Conservation (phyloP, 2,113 vertebrate genomes). For the Chaetodon auriga region DNA sequence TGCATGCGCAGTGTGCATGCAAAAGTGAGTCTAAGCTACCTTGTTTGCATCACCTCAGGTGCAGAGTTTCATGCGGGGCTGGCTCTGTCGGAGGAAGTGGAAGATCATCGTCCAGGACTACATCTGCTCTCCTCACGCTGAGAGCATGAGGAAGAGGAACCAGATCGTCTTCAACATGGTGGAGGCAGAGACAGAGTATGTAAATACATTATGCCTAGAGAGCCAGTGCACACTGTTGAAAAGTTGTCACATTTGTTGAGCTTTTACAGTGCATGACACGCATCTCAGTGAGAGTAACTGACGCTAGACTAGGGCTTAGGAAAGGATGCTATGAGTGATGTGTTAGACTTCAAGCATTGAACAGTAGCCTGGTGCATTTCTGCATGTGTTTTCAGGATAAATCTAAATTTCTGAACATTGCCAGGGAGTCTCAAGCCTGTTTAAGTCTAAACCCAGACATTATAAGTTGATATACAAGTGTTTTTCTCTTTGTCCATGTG, state of each 20-base stretch:
- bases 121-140: constrained; percentile 98
- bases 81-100: constrained; percentile 98
- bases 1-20: neutral
- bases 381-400: neutral
- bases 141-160: constrained; percentile 99
- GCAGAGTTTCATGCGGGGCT: constrained; percentile 98
- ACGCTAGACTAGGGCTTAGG: neutral
- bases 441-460: neutral
- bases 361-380: neutral
- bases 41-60: constrained; percentile 84
- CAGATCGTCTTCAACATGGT: constrained; percentile 99
- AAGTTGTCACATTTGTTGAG: neutral
- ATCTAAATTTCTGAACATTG: neutral
- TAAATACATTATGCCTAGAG: constrained; percentile 27
- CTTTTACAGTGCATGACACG: neutral
- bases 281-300: neutral
- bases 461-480: neutral
- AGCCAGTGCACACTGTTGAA: neutral
- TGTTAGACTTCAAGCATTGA: neutral
- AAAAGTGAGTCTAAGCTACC: neutral
- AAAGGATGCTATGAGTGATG: neutral
- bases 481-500: constrained; percentile 5
- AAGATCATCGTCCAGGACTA: constrained; percentile 99
- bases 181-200: constrained; percentile 96
- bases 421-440: neutral